Base-by-base conservation (phyloP, 2,113 vertebrate species). In the Genyomyrus donnyi region DNA sequence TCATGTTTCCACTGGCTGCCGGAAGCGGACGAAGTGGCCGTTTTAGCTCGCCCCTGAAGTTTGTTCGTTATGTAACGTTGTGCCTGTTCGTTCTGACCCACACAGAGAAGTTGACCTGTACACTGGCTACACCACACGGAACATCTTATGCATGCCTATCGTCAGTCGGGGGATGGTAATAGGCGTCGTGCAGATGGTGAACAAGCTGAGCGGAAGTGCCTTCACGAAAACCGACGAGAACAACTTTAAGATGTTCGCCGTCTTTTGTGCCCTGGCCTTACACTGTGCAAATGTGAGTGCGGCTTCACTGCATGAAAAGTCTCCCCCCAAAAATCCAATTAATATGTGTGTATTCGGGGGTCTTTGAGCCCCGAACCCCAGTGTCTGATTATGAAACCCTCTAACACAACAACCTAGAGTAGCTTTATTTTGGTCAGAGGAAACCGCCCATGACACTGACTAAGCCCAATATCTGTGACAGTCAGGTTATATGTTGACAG, bases 231-330 rank as follows among this genome's bases (percentile, higher is more conserved):
- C 98, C 0, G 98, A 99, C 35, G 98, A 99, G 93, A 99, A 99
- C 97, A 99, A 99, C 97, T 99, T 99, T 95, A 99, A 99, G 95
- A 99, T 99, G 98, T 99, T 99, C 92, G 98, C 98, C 24, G 98
- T 99, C 96, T 99, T 99, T 93, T 99, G 98, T 93, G 98, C 98
- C 92, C 94, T 99, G 94, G 98, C 98, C 96, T 97, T 99, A 96
- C 98, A 99, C 97, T 99, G 98, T 97, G 98, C 98, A 96, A 99
- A 99, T 85, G 98, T 99, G 93, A 98, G 98, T 97, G 80, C 45
- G 56, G 6, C 49, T 31, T 52, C 31, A 39, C 21, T 50, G 35
- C 52, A 27, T 88, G 27, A 39, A 24, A 58, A 31, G 4, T 39
- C 24, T 15, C 19, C 35, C n/a, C 19, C 46, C 62, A 50, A 35